Conservation (phyloP, 2,113 vertebrate species). For the Sceloporus undulatus region DNA sequence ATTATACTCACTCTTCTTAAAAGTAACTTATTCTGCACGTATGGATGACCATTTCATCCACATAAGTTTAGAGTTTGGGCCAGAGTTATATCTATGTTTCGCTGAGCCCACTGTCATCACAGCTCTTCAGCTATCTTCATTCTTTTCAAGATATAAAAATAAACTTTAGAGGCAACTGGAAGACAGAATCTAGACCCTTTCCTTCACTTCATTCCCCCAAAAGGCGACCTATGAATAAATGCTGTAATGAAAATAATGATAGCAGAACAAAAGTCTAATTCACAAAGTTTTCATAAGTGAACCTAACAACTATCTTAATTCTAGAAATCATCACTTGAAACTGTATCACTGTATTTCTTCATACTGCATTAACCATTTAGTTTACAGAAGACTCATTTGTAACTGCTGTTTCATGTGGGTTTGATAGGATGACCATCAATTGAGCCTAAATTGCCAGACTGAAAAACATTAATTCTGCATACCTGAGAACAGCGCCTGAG, state of each 20-base stretch:
- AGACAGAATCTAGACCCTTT: background rate
- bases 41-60: background rate
- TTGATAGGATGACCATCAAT: background rate
- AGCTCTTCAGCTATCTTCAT: background rate
- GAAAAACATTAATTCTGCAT: background rate
- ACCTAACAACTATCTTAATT: background rate
- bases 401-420: background rate
- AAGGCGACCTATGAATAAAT: background rate
- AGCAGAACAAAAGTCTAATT: background rate
- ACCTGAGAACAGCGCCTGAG: constrained; percentile 97
- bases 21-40: too few species aligned
- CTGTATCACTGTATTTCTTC: background rate
- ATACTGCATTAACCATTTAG: background rate
- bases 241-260: background rate
- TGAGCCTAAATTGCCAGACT: background rate
- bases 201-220: background rate
- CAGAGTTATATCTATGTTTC: background rate
- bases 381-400: background rate
- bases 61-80: background rate
- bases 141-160: background rate
- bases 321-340: background rate
- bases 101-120: background rate
- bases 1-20: too few species aligned
- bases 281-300: background rate
- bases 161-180: background rate